phyloP scores from a whole-genome alignment of 2,113 vertebrate genomes.

The Crotalus horridus region DNA sequence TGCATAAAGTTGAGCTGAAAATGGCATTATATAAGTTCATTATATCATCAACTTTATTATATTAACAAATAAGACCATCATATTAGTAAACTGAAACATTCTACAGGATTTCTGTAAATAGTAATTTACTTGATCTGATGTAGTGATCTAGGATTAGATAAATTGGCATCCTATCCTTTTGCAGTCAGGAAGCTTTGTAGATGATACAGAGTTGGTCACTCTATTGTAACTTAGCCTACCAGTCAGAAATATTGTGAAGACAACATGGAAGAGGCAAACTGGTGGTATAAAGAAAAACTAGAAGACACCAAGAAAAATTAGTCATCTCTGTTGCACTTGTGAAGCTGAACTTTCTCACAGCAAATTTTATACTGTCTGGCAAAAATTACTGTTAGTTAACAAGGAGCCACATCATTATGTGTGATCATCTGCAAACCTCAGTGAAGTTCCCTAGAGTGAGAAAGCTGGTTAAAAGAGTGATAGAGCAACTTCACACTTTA shows the following conservation, averaged over 20 bases:
- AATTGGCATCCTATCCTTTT: not conserved
- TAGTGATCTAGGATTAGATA: not conserved
- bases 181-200: not conserved
- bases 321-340: constrained; percentile 28
- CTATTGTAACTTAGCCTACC: not conserved
- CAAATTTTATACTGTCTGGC: constrained; percentile 21
- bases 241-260: not conserved
- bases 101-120: not conserved
- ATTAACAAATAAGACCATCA: not conserved
- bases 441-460: constrained; percentile 26
- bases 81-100: not conserved
- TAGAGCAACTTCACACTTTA: constrained; percentile 18
- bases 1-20: not conserved
- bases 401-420: constrained; percentile 55
- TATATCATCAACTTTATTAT: not conserved
- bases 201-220: not conserved
- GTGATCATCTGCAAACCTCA: constrained; percentile 53
- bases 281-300: not conserved
- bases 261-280: not conserved
- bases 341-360: constrained; percentile 16
- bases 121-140: not conserved
- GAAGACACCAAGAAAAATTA: constrained; percentile 9
- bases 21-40: not conserved
- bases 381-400: constrained; percentile 32
- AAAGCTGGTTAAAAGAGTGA: constrained; percentile 22